phyloP scores from a whole-genome alignment of 2,797 vertebrate species.

The Danio aesculapii region DNA sequence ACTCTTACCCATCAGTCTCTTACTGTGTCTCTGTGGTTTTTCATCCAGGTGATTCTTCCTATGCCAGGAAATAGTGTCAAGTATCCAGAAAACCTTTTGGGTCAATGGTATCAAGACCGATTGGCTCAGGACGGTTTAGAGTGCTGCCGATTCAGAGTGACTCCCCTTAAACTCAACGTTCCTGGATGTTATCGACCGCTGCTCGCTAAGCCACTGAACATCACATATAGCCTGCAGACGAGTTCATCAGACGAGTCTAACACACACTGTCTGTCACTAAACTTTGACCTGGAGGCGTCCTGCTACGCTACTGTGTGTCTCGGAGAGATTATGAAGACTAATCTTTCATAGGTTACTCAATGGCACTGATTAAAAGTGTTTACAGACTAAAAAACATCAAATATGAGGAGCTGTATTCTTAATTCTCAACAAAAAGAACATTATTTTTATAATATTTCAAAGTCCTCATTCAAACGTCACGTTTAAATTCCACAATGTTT shows the following conservation, averaged over 20 bases:
- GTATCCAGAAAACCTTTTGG: constrained; percentile 88
- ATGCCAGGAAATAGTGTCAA: constrained; percentile 91
- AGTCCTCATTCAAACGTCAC: too few relatives aligned
- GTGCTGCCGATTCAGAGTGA: constrained; percentile 84
- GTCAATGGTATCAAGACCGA: constrained; percentile 87
- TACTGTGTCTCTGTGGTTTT: background rate
- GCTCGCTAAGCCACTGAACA: constrained; percentile 60
- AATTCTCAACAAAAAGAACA: too few relatives aligned
- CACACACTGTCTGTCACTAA: constrained; percentile 78
- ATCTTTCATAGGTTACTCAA: too few relatives aligned
- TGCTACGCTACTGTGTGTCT: too few relatives aligned
- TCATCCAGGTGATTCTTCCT: constrained; percentile 89
- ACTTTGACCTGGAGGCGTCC: too few relatives aligned
- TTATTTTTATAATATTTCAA: too few relatives aligned
- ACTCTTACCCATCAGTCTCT: background rate
- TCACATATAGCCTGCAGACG: constrained; percentile 10
- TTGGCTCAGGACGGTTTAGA: constrained; percentile 85
- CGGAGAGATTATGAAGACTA: too few relatives aligned
- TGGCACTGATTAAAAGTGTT: too few relatives aligned
- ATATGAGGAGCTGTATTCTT: too few relatives aligned
- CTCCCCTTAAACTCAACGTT: constrained; percentile 88
- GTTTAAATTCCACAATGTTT: too few relatives aligned
- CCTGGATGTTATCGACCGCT: constrained; percentile 93
- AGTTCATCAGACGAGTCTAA: constrained; percentile 3
- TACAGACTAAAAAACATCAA: too few relatives aligned